phyloP scores from a whole-genome alignment of 2,888 invertebrate species.

The Tricholauxania praeusta region DNA sequence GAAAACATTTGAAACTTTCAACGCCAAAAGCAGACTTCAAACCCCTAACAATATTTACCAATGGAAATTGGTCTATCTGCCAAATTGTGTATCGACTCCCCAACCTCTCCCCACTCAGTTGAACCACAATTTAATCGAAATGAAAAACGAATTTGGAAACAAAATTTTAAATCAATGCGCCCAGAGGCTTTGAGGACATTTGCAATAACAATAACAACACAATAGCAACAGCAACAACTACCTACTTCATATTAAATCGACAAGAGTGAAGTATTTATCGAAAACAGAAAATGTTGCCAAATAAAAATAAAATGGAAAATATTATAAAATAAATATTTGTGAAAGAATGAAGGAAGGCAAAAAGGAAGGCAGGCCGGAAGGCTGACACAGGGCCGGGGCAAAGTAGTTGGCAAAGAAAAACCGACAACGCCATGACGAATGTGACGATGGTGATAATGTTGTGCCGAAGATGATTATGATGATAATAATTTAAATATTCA shows the following conservation, averaged over 20 bases:
- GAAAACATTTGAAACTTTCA: slow-evolving; percentile 4
- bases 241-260: not conserved
- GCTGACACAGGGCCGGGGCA: no score
- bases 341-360: not conserved
- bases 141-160: slow-evolving; percentile 5
- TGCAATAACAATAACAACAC: slow-evolving; percentile 3
- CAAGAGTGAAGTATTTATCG: not conserved
- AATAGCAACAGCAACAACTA: not conserved
- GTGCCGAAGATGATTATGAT: no score
- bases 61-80: no score
- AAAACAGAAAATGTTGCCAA: slow-evolving; percentile 19
- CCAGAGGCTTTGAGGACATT: slow-evolving; percentile 17
- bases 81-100: no score
- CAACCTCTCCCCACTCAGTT: not conserved
- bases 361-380: no score
- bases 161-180: slow-evolving; percentile 21
- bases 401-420: no score
- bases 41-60: not conserved
- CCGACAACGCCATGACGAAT: no score
- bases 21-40: not conserved
- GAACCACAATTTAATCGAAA: not conserved
- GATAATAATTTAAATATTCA: no score
- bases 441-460: no score
- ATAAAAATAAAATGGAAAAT: slow-evolving; percentile 8
- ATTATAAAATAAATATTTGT: slow-evolving; percentile 21